A percentile compares a stretch with the other conserved stretches of the same genome.
These are phyloP conservation scores for Stenodema calcarata DNA, from an alignment of 2,888 invertebrate genomes.

Conservation along the genomic window DNA sequence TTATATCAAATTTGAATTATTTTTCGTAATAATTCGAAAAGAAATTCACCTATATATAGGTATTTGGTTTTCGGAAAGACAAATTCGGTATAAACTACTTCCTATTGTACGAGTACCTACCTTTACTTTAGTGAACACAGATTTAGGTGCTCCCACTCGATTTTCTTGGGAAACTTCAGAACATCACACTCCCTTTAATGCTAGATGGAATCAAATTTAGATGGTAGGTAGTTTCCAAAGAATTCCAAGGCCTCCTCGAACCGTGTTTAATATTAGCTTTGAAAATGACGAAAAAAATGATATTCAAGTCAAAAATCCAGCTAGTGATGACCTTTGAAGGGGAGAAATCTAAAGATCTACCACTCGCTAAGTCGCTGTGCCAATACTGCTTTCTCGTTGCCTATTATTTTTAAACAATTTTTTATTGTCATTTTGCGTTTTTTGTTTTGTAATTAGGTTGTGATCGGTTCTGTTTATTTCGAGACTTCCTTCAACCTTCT, in stretches of 20 bases:
- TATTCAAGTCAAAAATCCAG: background rate
- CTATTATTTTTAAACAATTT: conserved; percentile 13
- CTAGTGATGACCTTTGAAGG: conserved; percentile 1
- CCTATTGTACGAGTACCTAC: background rate
- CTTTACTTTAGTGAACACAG: background rate
- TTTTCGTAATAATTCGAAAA: background rate
- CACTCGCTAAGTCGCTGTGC: conserved; percentile 15
- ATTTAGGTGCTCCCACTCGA: background rate
- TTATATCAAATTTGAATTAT: conserved; percentile 11
- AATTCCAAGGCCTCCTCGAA: background rate
- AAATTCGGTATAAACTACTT: background rate
- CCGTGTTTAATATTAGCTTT: background rate
- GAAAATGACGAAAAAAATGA: background rate
- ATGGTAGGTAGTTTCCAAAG: background rate
- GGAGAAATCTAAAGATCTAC: background rate
- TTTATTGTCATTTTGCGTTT: conserved; percentile 18
- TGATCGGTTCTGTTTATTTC: background rate
- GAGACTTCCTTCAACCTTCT: background rate
- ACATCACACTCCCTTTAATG: conserved; percentile 4
- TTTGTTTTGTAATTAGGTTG: conserved; percentile 1
- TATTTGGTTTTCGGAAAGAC: background rate
- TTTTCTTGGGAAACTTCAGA: background rate
- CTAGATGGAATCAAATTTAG: background rate
- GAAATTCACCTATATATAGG: background rate
- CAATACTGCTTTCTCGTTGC: conserved; percentile 23